phyloP scores from a whole-genome alignment of 2,113 vertebrate genomes.

The Dipodomys spectabilis region DNA sequence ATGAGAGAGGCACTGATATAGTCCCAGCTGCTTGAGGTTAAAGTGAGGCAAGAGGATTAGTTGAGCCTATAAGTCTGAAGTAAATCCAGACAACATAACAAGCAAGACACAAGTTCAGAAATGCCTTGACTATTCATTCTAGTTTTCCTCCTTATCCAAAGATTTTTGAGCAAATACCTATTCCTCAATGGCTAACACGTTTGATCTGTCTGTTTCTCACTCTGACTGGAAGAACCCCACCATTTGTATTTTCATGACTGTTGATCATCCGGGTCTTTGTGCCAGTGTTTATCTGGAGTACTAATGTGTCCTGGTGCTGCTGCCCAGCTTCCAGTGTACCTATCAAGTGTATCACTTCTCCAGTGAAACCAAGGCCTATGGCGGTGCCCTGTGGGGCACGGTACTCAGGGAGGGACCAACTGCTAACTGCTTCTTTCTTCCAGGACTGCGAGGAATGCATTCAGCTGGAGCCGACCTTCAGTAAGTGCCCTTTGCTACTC shows the following conservation, averaged over 20 bases:
- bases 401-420: neutral
- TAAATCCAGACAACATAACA: too few relatives aligned
- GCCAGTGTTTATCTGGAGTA: neutral
- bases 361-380: neutral
- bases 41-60: too few relatives aligned
- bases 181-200: neutral
- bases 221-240: neutral
- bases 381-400: neutral
- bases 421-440: neutral
- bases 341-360: neutral
- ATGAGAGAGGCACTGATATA: too few relatives aligned
- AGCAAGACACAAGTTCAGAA: too few relatives aligned
- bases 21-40: too few relatives aligned
- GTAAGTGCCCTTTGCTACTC: slow-evolving; percentile 86
- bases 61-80: too few relatives aligned
- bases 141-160: too few relatives aligned
- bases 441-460: slow-evolving; percentile 96
- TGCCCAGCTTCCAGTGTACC: neutral
- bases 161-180: neutral
- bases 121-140: too few relatives aligned
- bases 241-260: neutral
- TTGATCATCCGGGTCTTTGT: rapidly evolving
- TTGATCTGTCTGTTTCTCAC: neutral
- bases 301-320: neutral
- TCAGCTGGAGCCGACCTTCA: slow-evolving; percentile 92